These are phyloP conservation scores for Cryptoblepharus egeriae DNA, from an alignment of 2,797 vertebrate species.

Conservation along the genomic window DNA sequence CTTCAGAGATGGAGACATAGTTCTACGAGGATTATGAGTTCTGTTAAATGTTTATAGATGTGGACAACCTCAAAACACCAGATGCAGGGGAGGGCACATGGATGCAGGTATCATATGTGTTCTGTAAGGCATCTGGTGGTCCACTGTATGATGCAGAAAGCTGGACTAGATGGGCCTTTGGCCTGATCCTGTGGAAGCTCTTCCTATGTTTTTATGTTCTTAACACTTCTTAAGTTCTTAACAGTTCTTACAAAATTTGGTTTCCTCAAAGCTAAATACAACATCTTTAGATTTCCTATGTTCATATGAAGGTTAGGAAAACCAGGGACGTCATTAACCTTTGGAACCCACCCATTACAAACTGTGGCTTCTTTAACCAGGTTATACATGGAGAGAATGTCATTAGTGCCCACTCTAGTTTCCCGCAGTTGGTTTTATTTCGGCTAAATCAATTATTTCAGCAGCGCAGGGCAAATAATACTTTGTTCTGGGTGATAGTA, in stretches of 20 bases:
- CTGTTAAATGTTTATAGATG: too few relatives aligned
- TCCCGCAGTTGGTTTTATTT: constrained; percentile 53
- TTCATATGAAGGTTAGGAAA: neutral
- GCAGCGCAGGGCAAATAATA: constrained; percentile 56
- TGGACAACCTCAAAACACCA: too few relatives aligned
- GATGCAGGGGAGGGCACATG: too few relatives aligned
- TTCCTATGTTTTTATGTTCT: too few relatives aligned
- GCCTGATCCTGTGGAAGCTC: too few relatives aligned
- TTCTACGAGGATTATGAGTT: too few relatives aligned
- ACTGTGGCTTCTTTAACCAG: constrained; percentile 14
- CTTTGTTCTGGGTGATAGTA: constrained; percentile 54
- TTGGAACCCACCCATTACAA: constrained; percentile 14
- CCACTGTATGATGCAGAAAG: too few relatives aligned
- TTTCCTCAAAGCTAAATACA: neutral
- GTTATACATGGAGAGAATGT: constrained; percentile 42
- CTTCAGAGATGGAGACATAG: neutral
- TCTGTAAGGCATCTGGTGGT: too few relatives aligned
- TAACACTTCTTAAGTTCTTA: too few relatives aligned
- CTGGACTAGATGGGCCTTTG: too few relatives aligned
- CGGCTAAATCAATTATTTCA: constrained; percentile 70
- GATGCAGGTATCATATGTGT: too few relatives aligned
- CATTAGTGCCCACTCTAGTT: constrained; percentile 33
- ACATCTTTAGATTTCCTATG: neutral
- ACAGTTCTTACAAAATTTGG: neutral
- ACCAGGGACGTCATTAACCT: constrained; percentile 21